Evolutionary conservation across 2,113 vertebrate species (phyloP).

Genomic region (Pelvicachromis taeniatus): DNA sequence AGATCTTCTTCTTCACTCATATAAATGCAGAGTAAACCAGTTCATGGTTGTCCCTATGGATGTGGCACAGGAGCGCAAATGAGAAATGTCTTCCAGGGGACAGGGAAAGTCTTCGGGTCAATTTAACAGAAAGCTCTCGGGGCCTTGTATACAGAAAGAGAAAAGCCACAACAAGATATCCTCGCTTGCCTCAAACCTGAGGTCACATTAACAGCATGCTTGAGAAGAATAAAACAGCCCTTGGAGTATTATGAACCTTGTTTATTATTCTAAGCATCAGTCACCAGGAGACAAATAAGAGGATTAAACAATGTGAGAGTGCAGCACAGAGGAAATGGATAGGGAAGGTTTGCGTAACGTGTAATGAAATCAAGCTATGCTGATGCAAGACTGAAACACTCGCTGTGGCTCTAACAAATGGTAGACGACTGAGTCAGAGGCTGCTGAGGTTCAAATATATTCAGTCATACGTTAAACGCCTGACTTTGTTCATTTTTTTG

Average conservation of each 20-base stretch:
- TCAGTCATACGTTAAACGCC: not conserved
- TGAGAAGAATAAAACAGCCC: not conserved
- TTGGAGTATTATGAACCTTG: not conserved
- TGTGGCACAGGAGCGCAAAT: not conserved
- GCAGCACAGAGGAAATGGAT: not conserved
- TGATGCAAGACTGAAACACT: not conserved
- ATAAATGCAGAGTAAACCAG: not conserved
- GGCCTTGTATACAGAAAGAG: not conserved
- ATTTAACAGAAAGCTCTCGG: not conserved
- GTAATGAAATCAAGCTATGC: not conserved
- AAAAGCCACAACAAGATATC: not conserved
- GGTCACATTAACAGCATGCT: conserved; percentile 6
- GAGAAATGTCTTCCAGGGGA: not conserved
- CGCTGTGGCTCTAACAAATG: not conserved
- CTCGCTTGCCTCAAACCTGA: not conserved
- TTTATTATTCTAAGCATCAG: conserved; percentile 1
- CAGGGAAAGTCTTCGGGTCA: not conserved
- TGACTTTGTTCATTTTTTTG: not conserved
- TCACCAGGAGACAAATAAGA: not conserved
- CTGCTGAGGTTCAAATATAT: not conserved
- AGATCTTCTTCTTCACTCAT: not conserved
- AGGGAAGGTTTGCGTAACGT: not conserved
- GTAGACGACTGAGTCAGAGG: not conserved
- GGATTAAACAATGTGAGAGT: not conserved
- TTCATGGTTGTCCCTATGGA: not conserved